Evolutionary conservation across 2,113 vertebrate genomes (phyloP).

Genomic region (Nycticorax nycticorax): DNA sequence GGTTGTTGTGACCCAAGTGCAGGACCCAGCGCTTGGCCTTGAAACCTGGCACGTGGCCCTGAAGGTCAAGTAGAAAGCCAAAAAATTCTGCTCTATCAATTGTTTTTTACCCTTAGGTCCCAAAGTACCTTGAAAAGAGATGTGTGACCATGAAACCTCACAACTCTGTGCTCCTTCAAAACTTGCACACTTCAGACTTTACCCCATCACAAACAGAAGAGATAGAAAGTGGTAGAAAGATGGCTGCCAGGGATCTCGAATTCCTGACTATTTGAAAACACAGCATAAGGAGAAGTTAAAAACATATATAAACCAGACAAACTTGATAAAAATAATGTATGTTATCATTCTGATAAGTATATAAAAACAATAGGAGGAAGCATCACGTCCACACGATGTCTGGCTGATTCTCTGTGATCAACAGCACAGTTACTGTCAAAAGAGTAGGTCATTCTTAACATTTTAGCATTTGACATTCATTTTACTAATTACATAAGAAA

Average conservation of each 20-base stretch:
- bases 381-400: accelerated
- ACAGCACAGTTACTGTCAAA: not conserved
- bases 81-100: not conserved
- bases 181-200: not conserved
- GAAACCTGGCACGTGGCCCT: no score
- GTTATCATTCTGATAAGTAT: not conserved
- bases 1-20: no score
- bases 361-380: not conserved
- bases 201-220: not conserved
- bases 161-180: not conserved
- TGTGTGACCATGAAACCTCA: not conserved
- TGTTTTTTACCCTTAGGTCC: no score
- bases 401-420: not conserved
- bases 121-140: not conserved
- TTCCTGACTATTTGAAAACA: not conserved
- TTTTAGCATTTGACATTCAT: not conserved
- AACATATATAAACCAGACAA: not conserved
- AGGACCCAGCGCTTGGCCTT: no score
- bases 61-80: not conserved
- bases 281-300: not conserved
- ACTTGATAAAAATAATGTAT: not conserved
- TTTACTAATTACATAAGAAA: not conserved
- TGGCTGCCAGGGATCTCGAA: not conserved
- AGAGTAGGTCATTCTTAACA: not conserved
- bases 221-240: not conserved